phyloP scores from a whole-genome alignment of 2,797 vertebrate genomes.

The Leptatherina wallacei region DNA sequence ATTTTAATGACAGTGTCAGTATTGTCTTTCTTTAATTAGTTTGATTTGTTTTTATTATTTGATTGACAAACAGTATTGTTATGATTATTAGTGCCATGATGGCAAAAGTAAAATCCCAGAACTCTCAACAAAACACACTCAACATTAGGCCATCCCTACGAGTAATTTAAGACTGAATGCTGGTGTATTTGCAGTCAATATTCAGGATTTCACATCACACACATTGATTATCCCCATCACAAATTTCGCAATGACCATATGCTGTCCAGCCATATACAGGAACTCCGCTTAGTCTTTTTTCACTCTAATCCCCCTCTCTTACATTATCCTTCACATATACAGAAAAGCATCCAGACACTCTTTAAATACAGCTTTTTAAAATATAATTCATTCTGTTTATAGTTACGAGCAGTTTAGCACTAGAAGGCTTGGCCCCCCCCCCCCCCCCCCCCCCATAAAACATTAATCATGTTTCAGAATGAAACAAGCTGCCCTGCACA shows the following conservation, averaged over 20 bases:
- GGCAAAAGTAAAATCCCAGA: not conserved
- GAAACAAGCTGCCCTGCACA: not conserved
- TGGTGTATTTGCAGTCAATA: not conserved
- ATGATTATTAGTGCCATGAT: not conserved
- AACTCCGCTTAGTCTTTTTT: not conserved
- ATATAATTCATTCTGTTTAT: not conserved
- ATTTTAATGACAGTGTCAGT: not conserved
- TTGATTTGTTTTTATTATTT: not conserved
- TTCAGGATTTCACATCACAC: not conserved
- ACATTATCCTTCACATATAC: not conserved
- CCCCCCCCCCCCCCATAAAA: not conserved
- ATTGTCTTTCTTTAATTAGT: not conserved
- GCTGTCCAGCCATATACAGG: too few relatives aligned
- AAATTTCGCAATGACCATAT: not conserved
- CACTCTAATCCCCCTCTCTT: not conserved
- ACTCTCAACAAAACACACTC: not conserved
- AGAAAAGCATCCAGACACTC: not conserved
- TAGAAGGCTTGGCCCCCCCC: too few relatives aligned
- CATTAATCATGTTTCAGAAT: not conserved
- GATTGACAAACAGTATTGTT: not conserved
- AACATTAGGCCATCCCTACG: not conserved
- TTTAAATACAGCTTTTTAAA: not conserved
- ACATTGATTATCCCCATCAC: too few relatives aligned
- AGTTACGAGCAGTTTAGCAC: not conserved
- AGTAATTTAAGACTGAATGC: not conserved